phyloP scores from a whole-genome alignment of 2,797 vertebrate species.

The Hydrolagus colliei region DNA sequence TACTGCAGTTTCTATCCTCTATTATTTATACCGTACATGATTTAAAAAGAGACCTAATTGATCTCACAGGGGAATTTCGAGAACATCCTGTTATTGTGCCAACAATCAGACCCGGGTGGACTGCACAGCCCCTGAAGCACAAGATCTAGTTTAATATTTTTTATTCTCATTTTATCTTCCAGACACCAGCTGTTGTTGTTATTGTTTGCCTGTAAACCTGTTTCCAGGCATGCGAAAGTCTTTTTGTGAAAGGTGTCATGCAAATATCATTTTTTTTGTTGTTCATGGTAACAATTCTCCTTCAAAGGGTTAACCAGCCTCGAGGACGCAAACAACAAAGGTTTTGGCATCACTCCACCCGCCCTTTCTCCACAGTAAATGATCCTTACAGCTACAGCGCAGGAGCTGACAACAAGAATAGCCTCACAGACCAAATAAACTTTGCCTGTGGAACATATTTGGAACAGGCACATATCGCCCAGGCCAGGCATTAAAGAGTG shows the following conservation, averaged over 20 bases:
- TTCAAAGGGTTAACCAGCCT: background rate
- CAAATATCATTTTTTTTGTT: too few species aligned
- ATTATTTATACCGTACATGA: background rate
- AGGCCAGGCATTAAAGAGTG: slow-evolving; percentile 6
- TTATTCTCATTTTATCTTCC: background rate
- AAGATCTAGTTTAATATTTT: background rate
- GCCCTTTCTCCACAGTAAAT: background rate
- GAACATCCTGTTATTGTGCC: background rate
- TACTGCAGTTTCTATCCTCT: too few species aligned
- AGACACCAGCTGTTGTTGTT: too few species aligned
- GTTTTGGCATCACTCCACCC: too few species aligned
- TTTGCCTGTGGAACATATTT: too few species aligned
- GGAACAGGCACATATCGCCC: background rate
- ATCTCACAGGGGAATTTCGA: background rate
- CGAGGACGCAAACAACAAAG: background rate
- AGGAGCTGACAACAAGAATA: too few species aligned
- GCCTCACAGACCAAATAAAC: too few species aligned
- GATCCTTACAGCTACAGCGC: too few species aligned
- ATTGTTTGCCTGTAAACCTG: too few species aligned
- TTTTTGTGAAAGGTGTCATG: background rate
- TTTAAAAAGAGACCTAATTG: background rate
- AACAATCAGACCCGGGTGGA: background rate
- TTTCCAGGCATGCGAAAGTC: too few species aligned
- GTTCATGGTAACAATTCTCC: background rate
- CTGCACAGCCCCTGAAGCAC: background rate